phyloP scores from a whole-genome alignment of 2,113 vertebrate genomes.

The Illadopsis cleaveri region DNA sequence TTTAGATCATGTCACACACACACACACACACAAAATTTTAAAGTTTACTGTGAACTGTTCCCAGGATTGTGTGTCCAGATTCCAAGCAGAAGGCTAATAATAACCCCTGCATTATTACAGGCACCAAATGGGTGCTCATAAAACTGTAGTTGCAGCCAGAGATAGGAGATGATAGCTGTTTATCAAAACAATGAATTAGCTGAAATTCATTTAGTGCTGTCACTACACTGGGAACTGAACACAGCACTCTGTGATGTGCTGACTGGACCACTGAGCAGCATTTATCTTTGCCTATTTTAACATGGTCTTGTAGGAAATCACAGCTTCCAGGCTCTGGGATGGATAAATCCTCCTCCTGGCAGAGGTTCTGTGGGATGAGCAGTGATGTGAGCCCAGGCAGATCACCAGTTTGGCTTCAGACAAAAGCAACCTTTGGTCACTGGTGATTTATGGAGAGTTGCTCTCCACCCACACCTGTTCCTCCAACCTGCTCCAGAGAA shows the following conservation, averaged over 20 bases:
- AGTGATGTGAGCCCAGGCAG: background rate
- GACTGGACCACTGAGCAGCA: background rate
- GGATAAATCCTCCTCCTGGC: background rate
- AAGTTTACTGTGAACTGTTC: slow-evolving; percentile 17
- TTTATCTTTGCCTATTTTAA: background rate
- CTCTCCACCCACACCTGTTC: background rate
- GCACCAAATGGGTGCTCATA: background rate
- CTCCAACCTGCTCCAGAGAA: background rate
- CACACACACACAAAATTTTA: background rate
- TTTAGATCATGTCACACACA: slow-evolving; percentile 28
- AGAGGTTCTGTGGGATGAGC: background rate
- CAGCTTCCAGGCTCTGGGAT: background rate
- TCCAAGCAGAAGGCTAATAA: slow-evolving; percentile 42
- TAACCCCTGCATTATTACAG: background rate
- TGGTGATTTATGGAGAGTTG: background rate
- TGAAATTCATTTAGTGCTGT: background rate
- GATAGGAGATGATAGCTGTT: background rate
- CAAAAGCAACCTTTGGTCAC: background rate
- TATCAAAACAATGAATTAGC: background rate
- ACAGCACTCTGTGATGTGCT: background rate
- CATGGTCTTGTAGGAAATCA: background rate
- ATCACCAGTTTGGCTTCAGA: background rate
- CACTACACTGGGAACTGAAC: background rate
- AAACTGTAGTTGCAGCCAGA: slow-evolving; percentile 5
- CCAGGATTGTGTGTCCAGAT: slow-evolving; percentile 19